Percentiles rank a stretch among this genome's conserved stretches.
These are phyloP conservation scores for Blastobasis lacticolella DNA, from an alignment of 2,888 invertebrate genomes.

Conservation along the genomic window DNA sequence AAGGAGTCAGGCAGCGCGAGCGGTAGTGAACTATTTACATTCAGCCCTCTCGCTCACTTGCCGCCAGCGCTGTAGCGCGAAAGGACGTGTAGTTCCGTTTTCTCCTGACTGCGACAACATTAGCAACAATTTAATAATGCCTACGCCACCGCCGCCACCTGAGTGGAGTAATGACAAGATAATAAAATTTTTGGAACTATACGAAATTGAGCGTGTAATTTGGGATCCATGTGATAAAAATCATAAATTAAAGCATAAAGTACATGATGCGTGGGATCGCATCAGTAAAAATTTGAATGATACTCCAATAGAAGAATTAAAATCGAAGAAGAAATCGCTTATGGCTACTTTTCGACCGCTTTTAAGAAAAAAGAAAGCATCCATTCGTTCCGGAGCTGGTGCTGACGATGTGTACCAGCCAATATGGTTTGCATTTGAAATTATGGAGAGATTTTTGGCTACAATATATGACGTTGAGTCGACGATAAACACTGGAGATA, in stretches of 20 bases:
- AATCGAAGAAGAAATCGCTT: not conserved
- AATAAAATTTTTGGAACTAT: not conserved
- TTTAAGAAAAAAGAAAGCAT: slow-evolving; percentile 6
- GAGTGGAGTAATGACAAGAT: not conserved
- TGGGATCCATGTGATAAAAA: too few relatives aligned
- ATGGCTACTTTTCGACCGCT: slow-evolving; percentile 9
- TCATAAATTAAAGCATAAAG: too few relatives aligned
- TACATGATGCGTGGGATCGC: too few relatives aligned
- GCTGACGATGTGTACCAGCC: slow-evolving; percentile 8
- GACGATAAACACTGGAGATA: not conserved
- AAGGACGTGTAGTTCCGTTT: too few relatives aligned
- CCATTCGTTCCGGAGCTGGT: slow-evolving; percentile 5
- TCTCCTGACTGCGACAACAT: too few relatives aligned
- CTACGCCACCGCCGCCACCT: too few relatives aligned
- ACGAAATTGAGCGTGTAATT: not conserved
- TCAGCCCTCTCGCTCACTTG: too few relatives aligned
- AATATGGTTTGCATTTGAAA: slow-evolving; percentile 9
- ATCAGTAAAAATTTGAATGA: not conserved
- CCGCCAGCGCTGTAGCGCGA: too few relatives aligned
- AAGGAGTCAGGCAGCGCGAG: not conserved
- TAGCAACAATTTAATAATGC: too few relatives aligned
- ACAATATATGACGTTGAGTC: slow-evolving; percentile 5
- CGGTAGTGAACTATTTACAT: not conserved
- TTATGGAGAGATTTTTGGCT: slow-evolving; percentile 7
- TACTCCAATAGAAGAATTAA: not conserved